These are phyloP conservation scores for Scaptomyza caliginosa DNA, from an alignment of 2,888 invertebrate genomes.

Conservation along the genomic window DNA sequence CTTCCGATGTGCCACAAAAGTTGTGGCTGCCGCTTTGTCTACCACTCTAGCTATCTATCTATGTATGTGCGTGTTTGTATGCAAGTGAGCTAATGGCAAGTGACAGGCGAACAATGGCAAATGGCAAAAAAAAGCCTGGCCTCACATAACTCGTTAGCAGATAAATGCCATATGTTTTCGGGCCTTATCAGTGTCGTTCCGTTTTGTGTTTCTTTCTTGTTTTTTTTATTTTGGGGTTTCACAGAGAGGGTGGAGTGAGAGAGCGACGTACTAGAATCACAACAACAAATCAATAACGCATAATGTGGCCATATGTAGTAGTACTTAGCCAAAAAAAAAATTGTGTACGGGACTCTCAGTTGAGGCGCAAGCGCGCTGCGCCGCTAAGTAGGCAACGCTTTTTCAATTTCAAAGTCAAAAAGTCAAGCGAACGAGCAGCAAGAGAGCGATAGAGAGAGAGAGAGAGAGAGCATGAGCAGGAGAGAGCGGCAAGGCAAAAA, in stretches of 20 bases:
- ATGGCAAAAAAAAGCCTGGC: constrained; percentile 44
- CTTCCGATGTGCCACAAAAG: constrained; percentile 63
- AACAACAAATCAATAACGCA: constrained; percentile 67
- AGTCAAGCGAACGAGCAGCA: constrained; percentile 53
- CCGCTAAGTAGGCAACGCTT: constrained; percentile 68
- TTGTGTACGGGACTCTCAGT: constrained; percentile 12
- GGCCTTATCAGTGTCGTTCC: constrained; percentile 42
- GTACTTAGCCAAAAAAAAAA: constrained; percentile 6
- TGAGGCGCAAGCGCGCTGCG: constrained; percentile 61
- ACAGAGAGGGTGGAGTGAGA: not conserved
- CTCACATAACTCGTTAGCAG: constrained; percentile 60
- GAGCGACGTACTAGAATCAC: constrained; percentile 17
- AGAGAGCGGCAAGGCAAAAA: constrained; percentile 41
- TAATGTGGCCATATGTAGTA: constrained; percentile 44
- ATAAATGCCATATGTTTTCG: constrained; percentile 52
- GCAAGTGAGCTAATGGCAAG: constrained; percentile 50
- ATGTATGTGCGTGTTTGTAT: not conserved
- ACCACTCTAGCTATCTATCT: constrained; percentile 3
- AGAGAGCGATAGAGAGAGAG: constrained; percentile 12
- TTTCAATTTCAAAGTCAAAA: constrained; percentile 75
- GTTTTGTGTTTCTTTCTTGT: not conserved
- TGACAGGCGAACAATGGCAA: constrained; percentile 67
- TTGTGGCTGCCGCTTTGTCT: constrained; percentile 52
- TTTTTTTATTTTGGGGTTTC: not conserved
- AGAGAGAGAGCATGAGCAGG: constrained; percentile 8